Conservation (phyloP, 2,113 vertebrate species). For the Lycocorax pyrrhopterus region DNA sequence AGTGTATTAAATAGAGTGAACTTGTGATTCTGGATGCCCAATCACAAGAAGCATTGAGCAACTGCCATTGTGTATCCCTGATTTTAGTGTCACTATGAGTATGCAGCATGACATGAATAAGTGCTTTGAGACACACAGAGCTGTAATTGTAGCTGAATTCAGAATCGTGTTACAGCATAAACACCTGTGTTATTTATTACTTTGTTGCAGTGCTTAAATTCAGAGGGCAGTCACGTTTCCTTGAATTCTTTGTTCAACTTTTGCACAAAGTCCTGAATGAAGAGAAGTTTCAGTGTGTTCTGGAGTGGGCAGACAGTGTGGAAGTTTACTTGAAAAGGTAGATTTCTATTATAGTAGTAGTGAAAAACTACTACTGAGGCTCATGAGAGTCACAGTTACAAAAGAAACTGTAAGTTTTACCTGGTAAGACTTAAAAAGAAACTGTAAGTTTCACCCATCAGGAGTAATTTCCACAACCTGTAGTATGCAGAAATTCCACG, state of each 20-base stretch:
- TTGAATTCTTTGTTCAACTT: constrained; percentile 83
- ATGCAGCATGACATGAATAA: not conserved
- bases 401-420: not conserved
- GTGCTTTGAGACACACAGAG: not conserved
- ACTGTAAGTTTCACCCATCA: not conserved
- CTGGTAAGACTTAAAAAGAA: not conserved
- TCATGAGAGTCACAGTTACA: not conserved
- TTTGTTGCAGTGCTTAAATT: constrained; percentile 84
- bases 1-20: not conserved
- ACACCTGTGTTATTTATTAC: not conserved
- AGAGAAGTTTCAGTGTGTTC: constrained; percentile 71
- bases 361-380: not conserved
- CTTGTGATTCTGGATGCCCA: not conserved
- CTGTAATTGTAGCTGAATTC: not conserved
- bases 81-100: not conserved
- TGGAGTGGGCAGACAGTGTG: constrained; percentile 75
- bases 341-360: not conserved
- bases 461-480: not conserved
- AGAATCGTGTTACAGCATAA: not conserved
- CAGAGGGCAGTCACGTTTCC: constrained; percentile 75
- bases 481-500: not conserved
- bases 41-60: not conserved
- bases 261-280: constrained; percentile 82
- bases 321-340: constrained; percentile 79
- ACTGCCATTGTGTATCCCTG: not conserved